Conservation (phyloP, 2,888 invertebrate species). For the Plebejus anna region DNA sequence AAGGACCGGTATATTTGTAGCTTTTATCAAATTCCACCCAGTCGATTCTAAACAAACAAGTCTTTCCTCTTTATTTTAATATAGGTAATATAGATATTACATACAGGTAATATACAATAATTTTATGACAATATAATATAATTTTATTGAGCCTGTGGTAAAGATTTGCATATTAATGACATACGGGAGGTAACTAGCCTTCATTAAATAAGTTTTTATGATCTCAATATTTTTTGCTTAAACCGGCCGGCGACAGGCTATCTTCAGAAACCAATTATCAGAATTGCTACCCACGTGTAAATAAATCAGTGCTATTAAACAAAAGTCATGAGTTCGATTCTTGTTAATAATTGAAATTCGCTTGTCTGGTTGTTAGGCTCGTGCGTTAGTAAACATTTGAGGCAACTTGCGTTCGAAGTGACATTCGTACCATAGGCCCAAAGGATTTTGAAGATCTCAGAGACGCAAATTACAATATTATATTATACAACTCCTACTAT, state of each 20-base stretch:
- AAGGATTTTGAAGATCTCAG: no score
- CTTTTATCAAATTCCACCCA: no score
- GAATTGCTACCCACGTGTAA: neutral
- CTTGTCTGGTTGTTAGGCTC: neutral
- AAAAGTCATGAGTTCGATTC: neutral
- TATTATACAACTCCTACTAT: no score
- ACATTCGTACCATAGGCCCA: no score
- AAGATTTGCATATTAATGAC: neutral
- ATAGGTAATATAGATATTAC: neutral
- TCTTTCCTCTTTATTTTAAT: neutral
- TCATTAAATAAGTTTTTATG: constrained; percentile 17
- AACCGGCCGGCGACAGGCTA: neutral
- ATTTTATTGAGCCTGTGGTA: neutral
- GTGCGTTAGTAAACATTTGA: neutral
- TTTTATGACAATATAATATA: neutral
- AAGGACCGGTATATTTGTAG: no score
- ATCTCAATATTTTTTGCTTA: neutral
- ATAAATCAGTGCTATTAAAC: neutral
- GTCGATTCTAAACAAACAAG: no score
- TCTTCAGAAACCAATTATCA: neutral
- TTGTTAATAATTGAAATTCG: neutral
- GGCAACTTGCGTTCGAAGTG: no score
- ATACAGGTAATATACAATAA: neutral
- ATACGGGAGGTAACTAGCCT: neutral
- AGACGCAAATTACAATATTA: no score